These are phyloP conservation scores for Leptopilina clavipes DNA, from an alignment of 1,140 invertebrate genomes.

Conservation along the genomic window DNA sequence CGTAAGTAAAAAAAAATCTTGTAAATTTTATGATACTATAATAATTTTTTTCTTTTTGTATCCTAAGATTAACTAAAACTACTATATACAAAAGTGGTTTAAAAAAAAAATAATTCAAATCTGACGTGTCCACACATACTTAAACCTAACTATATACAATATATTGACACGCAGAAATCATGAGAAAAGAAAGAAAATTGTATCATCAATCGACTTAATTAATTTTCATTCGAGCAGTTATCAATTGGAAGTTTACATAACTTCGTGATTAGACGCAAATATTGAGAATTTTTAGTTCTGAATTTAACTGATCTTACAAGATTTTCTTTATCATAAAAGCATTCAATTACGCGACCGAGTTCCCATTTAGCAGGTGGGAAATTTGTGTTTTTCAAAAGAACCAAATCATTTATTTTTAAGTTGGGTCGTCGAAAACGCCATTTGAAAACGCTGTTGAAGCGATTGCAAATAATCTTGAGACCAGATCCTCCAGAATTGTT, in stretches of 20 bases:
- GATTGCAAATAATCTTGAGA: constrained; percentile 49
- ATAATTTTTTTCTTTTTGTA: no score
- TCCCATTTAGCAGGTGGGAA: constrained; percentile 65
- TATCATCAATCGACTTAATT: background rate
- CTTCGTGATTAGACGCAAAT: constrained; percentile 21
- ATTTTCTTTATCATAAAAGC: constrained; percentile 63
- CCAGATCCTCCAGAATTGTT: constrained; percentile 57
- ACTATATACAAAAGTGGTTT: no score
- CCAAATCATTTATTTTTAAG: constrained; percentile 61
- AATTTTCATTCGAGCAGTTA: background rate
- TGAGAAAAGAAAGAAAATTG: background rate
- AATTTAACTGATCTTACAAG: constrained; percentile 64
- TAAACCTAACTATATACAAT: constrained; percentile 1
- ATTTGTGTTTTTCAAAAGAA: constrained; percentile 62
- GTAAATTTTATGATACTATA: no score
- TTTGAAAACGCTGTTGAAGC: constrained; percentile 42
- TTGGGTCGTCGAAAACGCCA: constrained; percentile 63
- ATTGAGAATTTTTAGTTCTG: constrained; percentile 45
- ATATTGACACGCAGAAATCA: background rate
- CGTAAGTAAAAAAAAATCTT: no score
- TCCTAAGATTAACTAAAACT: no score
- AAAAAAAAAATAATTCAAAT: no score
- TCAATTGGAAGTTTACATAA: constrained; percentile 13
- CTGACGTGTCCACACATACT: background rate
- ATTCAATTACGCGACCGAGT: constrained; percentile 61